Percentiles rank a stretch among this genome's conserved stretches.
These are phyloP conservation scores for Darevskia mixta DNA, from an alignment of 2,797 vertebrate species.

Conservation along the genomic window DNA sequence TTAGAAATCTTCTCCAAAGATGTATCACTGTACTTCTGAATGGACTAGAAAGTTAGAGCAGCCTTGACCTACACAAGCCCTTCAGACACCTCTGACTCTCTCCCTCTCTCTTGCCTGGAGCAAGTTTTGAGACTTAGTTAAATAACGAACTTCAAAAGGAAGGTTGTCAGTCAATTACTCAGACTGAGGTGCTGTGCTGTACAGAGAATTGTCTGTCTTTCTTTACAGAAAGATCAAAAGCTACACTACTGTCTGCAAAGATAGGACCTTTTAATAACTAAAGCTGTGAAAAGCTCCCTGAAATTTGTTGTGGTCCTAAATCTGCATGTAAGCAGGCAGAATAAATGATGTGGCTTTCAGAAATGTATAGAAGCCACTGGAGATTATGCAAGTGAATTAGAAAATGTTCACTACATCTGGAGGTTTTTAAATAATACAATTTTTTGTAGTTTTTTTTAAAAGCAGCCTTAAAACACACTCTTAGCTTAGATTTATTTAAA, in stretches of 20 bases:
- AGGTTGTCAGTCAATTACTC: conserved; percentile 51
- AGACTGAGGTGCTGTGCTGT: conserved; percentile 19
- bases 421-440: background rate
- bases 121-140: conserved; percentile 60
- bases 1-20: conserved; percentile 26
- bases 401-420: background rate
- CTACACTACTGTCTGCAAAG: conserved; percentile 40
- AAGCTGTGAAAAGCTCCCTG: conserved; percentile 7
- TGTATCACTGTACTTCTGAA: background rate
- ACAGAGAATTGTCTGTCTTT: conserved; percentile 56
- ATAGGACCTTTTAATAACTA: conserved; percentile 37
- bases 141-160: conserved; percentile 56
- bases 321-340: conserved; percentile 30
- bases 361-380: background rate
- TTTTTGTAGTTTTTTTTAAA: background rate
- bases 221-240: conserved; percentile 48
- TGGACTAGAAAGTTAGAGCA: conserved; percentile 20
- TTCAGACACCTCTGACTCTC: conserved; percentile 32
- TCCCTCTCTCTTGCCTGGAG: conserved; percentile 33
- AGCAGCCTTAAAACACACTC: background rate
- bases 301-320: conserved; percentile 35
- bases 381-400: background rate
- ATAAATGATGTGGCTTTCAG: conserved; percentile 38
- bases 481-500: background rate
- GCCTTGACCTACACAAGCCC: conserved; percentile 41